These are phyloP conservation scores for Pomacea maculata DNA, from an alignment of 1,140 invertebrate genomes.

Conservation along the genomic window DNA sequence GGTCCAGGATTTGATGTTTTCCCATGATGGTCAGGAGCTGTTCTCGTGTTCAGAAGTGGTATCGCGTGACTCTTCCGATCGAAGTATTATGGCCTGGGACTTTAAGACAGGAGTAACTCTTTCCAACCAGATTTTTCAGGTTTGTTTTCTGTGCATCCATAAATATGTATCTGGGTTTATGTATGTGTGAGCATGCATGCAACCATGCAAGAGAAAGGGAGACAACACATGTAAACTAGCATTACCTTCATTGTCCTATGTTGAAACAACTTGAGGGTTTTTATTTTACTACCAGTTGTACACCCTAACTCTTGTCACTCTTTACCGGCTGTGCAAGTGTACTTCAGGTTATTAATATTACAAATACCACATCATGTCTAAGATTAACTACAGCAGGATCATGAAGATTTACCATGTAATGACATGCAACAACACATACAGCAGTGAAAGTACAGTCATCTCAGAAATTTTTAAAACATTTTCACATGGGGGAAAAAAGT, in stretches of 20 bases:
- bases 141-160: constrained; percentile 29
- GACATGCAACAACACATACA: no score
- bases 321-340: background rate
- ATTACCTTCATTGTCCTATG: no score
- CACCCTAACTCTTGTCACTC: background rate
- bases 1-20: constrained; percentile 64
- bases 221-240: background rate
- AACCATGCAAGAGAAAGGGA: background rate
- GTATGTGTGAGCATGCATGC: background rate
- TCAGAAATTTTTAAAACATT: no score
- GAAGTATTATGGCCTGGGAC: constrained; percentile 67
- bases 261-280: background rate
- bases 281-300: background rate
- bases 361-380: no score
- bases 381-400: no score
- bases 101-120: constrained; percentile 54
- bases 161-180: background rate
- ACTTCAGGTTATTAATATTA: no score
- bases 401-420: no score
- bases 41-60: constrained; percentile 60
- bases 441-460: no score
- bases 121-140: constrained; percentile 67
- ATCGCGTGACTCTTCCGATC: constrained; percentile 63
- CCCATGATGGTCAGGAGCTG: constrained; percentile 53
- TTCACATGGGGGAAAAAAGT: no score